phyloP scores from a whole-genome alignment of 2,888 invertebrate species.

The Alcis repandata region DNA sequence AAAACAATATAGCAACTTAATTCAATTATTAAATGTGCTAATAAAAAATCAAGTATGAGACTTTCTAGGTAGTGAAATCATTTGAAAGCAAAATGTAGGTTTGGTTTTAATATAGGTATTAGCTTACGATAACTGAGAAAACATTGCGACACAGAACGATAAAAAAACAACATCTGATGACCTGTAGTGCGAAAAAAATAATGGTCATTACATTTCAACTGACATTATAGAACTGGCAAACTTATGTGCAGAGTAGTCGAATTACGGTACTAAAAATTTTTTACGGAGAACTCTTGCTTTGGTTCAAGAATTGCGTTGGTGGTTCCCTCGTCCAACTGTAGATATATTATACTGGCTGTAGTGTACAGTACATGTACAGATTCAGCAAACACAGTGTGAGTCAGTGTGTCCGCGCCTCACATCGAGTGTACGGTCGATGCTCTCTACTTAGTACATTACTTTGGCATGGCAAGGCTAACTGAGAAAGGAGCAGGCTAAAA shows the following conservation, averaged over 20 bases:
- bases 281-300: background rate
- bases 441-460: slow-evolving; percentile 45
- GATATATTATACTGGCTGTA: background rate
- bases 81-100: background rate
- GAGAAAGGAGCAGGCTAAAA: background rate
- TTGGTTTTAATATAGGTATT: background rate
- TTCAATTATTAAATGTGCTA: background rate
- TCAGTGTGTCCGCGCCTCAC: slow-evolving; percentile 56
- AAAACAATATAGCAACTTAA: background rate
- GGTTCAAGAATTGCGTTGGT: background rate
- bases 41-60: background rate
- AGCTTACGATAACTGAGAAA: slow-evolving; percentile 7
- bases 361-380: slow-evolving; percentile 10
- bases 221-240: background rate
- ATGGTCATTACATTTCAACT: slow-evolving; percentile 2
- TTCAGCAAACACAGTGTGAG: slow-evolving; percentile 38
- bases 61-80: background rate
- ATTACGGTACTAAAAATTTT: background rate
- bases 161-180: background rate
- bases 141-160: background rate
- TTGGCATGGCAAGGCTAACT: slow-evolving; percentile 17
- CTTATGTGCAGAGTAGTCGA: background rate
- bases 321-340: background rate
- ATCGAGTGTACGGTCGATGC: slow-evolving; percentile 51
- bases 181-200: slow-evolving; percentile 13